A percentile compares a stretch with the other conserved stretches of the same genome.
phyloP scores from a whole-genome alignment of 2,888 invertebrate species.

The Leptura quadrifasciata region DNA sequence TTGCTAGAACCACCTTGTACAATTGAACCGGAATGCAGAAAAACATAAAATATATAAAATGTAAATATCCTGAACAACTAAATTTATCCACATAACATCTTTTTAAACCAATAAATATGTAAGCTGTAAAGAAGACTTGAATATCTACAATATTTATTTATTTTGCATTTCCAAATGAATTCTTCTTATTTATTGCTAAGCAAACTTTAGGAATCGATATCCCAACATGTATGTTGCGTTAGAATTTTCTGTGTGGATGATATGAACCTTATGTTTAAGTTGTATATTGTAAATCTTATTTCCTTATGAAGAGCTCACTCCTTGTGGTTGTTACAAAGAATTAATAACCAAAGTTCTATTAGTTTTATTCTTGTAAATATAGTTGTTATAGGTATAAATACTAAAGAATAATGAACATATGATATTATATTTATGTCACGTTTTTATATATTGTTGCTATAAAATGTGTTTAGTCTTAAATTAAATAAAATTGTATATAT shows the following conservation, averaged over 20 bases:
- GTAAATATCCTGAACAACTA: background rate
- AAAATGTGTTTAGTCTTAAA: background rate
- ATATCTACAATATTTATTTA: background rate
- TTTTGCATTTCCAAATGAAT: background rate
- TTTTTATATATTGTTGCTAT: background rate
- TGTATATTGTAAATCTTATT: slow-evolving; percentile 13
- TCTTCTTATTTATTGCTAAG: background rate
- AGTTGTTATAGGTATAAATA: background rate
- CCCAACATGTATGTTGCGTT: background rate
- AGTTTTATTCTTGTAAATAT: slow-evolving; percentile 38
- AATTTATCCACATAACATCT: background rate
- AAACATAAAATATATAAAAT: background rate
- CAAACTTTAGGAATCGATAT: background rate
- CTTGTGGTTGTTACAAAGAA: slow-evolving; percentile 51
- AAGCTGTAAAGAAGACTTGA: background rate
- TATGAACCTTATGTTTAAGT: slow-evolving; percentile 5
- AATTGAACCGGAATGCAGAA: too few species aligned
- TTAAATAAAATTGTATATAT: slow-evolving; percentile 6
- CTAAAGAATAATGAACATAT: slow-evolving; percentile 1
- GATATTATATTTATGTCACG: background rate
- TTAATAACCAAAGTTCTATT: slow-evolving; percentile 41
- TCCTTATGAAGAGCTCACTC: slow-evolving; percentile 52
- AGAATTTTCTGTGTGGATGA: slow-evolving; percentile 2
- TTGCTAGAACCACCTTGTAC: too few species aligned
- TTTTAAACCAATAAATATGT: background rate